Evolutionary conservation across 23 tunicate genomes (phyloP).

Genomic region (Trididemnum clinides): DNA sequence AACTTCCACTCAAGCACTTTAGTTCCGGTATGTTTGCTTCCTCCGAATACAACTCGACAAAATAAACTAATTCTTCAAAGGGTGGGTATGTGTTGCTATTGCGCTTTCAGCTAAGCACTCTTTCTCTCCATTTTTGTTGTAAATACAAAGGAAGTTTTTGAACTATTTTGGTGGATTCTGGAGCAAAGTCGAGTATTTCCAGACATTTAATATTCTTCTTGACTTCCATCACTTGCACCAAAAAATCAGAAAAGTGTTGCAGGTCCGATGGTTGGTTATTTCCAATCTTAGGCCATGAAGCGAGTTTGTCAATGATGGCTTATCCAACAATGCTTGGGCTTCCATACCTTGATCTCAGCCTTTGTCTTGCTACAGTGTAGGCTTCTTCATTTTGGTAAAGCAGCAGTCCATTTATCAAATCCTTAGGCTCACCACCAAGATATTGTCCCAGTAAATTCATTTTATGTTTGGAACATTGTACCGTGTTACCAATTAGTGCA

Average conservation of each 20-base stretch:
- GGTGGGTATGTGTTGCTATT: neutral
- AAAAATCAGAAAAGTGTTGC: slow-evolving; percentile 8
- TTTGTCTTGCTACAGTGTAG: slow-evolving; percentile 3
- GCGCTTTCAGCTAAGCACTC: neutral
- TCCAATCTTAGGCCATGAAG: neutral
- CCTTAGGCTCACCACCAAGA: slow-evolving; percentile 13
- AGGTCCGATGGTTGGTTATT: neutral
- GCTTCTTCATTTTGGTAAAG: slow-evolving; percentile 30
- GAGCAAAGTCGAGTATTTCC: neutral
- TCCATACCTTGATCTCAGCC: slow-evolving; percentile 17
- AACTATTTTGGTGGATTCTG: neutral
- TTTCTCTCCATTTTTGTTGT: slow-evolving; percentile 1
- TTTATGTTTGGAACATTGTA: neutral
- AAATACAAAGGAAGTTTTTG: neutral
- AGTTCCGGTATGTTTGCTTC: slow-evolving; percentile 12
- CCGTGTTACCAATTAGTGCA: neutral
- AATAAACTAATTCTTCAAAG: neutral
- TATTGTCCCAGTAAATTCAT: slow-evolving; percentile 23
- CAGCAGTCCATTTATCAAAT: neutral
- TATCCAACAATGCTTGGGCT: neutral
- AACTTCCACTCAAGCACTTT: neutral
- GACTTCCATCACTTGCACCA: neutral
- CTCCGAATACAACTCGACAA: neutral
- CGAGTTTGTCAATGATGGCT: neutral
- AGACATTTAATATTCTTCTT: neutral